Conservation (phyloP, 1,140 invertebrate genomes). For the Nylanderia fulva region DNA sequence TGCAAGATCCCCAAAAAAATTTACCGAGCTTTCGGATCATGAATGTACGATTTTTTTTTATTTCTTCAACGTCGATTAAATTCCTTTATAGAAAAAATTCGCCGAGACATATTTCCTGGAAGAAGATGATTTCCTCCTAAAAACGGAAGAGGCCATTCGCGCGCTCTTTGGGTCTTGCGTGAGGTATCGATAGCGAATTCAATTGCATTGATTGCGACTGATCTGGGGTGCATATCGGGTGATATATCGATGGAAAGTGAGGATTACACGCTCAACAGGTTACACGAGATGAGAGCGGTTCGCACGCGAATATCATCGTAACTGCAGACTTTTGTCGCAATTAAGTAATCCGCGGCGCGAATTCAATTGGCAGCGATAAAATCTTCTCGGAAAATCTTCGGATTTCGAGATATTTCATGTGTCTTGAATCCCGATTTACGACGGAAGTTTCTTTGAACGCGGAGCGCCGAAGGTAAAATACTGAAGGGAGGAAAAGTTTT, state of each 20-base stretch:
- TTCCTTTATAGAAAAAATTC: background rate
- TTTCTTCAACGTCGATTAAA: background rate
- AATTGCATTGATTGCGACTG: conserved; percentile 40
- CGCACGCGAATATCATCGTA: conserved; percentile 10
- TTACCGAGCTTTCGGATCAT: background rate
- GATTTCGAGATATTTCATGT: background rate
- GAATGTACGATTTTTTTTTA: background rate
- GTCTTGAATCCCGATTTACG: background rate
- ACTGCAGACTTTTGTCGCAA: background rate
- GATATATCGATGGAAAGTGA: conserved; percentile 38
- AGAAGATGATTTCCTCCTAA: background rate
- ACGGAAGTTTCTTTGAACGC: too few relatives aligned
- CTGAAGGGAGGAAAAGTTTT: background rate
- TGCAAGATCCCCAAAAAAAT: background rate
- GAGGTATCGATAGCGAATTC: conserved; percentile 29
- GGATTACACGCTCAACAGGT: conserved; percentile 57
- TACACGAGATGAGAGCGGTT: conserved; percentile 29
- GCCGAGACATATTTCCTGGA: conserved; percentile 8
- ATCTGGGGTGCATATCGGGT: conserved; percentile 13
- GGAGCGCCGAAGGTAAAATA: background rate
- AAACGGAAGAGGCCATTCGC: conserved; percentile 24
- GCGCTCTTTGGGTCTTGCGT: background rate
- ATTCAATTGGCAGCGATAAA: background rate
- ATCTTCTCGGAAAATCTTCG: background rate
- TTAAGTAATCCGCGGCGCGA: conserved; percentile 10